These are phyloP conservation scores for Rhamphomyia laevipes DNA, from an alignment of 2,888 invertebrate species.

Conservation along the genomic window DNA sequence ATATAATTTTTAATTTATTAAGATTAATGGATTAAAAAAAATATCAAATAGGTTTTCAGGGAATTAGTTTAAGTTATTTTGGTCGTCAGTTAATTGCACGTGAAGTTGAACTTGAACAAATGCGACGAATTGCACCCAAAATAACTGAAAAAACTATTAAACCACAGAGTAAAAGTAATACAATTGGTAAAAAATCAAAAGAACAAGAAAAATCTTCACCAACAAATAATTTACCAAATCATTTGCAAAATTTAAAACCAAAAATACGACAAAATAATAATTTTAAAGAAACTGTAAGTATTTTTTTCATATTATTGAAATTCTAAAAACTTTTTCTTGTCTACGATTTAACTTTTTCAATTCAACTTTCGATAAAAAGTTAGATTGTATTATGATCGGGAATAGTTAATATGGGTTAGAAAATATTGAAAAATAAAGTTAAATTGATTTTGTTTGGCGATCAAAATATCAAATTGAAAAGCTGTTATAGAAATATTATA, in stretches of 20 bases:
- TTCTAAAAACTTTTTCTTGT: too few relatives aligned
- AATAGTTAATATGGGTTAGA: too few relatives aligned
- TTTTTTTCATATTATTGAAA: not conserved
- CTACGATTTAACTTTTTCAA: too few relatives aligned
- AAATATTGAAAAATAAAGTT: too few relatives aligned
- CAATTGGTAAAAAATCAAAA: conserved; percentile 4
- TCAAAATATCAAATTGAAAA: too few relatives aligned
- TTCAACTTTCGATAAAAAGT: too few relatives aligned
- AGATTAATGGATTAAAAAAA: not conserved
- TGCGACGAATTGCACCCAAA: conserved; percentile 44
- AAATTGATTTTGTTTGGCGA: too few relatives aligned
- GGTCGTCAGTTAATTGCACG: conserved; percentile 69
- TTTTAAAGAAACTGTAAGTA: conserved; percentile 38
- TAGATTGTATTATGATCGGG: too few relatives aligned
- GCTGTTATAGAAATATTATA: too few relatives aligned
- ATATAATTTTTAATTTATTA: not conserved
- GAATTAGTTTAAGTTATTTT: conserved; percentile 47
- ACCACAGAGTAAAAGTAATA: conserved; percentile 10
- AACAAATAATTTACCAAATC: conserved; percentile 47
- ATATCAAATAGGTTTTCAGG: conserved; percentile 21
- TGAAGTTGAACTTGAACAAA: conserved; percentile 69
- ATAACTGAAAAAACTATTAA: conserved; percentile 11
- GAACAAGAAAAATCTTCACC: not conserved
- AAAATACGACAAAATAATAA: conserved; percentile 38
- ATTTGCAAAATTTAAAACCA: conserved; percentile 55